phyloP scores from a whole-genome alignment of 2,888 invertebrate species.

The Malacosoma neustria region DNA sequence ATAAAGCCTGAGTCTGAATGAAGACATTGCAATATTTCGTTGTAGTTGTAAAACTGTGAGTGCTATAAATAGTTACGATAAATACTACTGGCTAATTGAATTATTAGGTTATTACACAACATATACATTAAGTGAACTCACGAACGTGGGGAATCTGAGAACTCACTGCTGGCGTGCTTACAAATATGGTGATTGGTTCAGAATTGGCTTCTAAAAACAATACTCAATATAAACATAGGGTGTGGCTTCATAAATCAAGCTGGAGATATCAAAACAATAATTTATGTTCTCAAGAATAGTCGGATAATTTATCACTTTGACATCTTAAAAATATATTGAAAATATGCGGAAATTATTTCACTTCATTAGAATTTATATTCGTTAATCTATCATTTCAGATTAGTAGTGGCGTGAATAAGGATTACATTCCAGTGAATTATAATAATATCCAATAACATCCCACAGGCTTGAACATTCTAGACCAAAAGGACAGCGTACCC shows the following conservation, averaged over 20 bases:
- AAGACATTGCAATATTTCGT: conserved; percentile 31
- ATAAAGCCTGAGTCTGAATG: background rate
- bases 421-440: too few relatives aligned
- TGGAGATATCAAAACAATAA: background rate
- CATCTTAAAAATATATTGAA: background rate
- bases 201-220: background rate
- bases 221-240: background rate
- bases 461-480: too few relatives aligned
- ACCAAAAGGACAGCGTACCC: too few relatives aligned
- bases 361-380: too few relatives aligned
- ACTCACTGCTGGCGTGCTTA: background rate
- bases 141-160: conserved; percentile 26
- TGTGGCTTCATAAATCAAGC: background rate
- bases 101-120: conserved; percentile 58
- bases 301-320: background rate
- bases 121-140: conserved; percentile 52
- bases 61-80: conserved; percentile 43
- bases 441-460: too few relatives aligned
- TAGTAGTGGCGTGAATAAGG: too few relatives aligned
- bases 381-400: too few relatives aligned
- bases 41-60: conserved; percentile 49
- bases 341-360: background rate
- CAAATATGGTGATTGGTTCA: background rate
- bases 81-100: conserved; percentile 50
- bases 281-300: background rate